Base-by-base conservation (phyloP, 2,797 vertebrate species). In the Trachops cirrhosus region DNA sequence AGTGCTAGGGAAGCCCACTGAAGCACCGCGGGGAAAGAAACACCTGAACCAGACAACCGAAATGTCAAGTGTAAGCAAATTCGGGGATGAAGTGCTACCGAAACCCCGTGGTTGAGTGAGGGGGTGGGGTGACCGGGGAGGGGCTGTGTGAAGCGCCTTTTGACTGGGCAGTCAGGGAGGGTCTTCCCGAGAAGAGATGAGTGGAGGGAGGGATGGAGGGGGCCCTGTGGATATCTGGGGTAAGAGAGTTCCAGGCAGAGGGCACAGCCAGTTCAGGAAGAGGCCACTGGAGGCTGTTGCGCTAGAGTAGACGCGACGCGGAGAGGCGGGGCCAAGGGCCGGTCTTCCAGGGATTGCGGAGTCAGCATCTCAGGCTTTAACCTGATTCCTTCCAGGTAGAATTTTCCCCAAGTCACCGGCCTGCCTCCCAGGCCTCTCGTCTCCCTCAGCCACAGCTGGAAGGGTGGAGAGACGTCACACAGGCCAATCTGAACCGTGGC, bases 201-300 rank as follows among this genome's bases (percentile, higher is more conserved):
- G 1, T 12, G 15, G 62, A 34, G 48, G 22, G 34, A 22, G 1
- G 41, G 54, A 10, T 9, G 22, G 18, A 59, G 48, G 79, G 39
- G 78, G 50, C 11, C 5, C 0, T 12, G 14, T 26, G 48, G 79
- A 5, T 9, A 29, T 26, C 39, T 10, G 0, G n/a, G 6, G 68
- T 11, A 10, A 24, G n/a, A 37, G 57, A 11, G 39, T 21, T 41
- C 44, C 29, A 41, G 85, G 37, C 62, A 2, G 22, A 52, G 5
- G 34, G 29, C 21, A 34, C 7, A 32, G 68, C 67, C 8, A 0
- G 22, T 50, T 44, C 46, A 64, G 24, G 10, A 9, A 54, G 79
- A 37, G 44, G 52, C 78, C 4, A 11, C 16, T 9, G 2, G 15
- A 9, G 19, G 21, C 4, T 1, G 0, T 2, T 0, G 1, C 19